Evolutionary conservation across 2,113 vertebrate genomes (phyloP).

Genomic region (Charadrius vociferus): DNA sequence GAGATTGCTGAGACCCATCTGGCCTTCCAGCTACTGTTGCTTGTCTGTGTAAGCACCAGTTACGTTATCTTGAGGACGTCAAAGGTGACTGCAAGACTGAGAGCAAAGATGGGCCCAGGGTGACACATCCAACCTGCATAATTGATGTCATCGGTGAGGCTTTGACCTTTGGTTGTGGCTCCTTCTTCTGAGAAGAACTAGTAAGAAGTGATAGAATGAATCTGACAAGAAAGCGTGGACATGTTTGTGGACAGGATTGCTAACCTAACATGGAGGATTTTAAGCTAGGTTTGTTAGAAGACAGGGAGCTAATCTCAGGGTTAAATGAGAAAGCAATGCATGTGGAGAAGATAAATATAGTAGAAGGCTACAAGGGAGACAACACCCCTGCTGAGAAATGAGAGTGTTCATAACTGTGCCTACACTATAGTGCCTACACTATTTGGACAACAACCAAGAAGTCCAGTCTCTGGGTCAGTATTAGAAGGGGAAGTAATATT

Average conservation of each 20-base stretch:
- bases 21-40: background rate
- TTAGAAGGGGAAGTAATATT: background rate
- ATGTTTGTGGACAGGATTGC: background rate
- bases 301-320: background rate
- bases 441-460: background rate
- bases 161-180: background rate
- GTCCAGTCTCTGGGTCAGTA: background rate
- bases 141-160: background rate
- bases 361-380: background rate
- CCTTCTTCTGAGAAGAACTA: background rate
- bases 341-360: background rate
- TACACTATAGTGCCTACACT: background rate
- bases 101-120: background rate
- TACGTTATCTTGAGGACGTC: background rate
- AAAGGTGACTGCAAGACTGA: background rate
- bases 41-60: background rate
- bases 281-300: background rate
- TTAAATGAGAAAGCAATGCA: background rate
- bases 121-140: background rate
- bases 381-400: background rate
- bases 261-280: background rate
- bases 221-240: background rate
- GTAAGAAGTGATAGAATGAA: background rate
- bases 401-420: background rate
- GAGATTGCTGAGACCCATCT: background rate